Conservation (phyloP, 2,797 vertebrate genomes). For the Rhincodon typus region DNA sequence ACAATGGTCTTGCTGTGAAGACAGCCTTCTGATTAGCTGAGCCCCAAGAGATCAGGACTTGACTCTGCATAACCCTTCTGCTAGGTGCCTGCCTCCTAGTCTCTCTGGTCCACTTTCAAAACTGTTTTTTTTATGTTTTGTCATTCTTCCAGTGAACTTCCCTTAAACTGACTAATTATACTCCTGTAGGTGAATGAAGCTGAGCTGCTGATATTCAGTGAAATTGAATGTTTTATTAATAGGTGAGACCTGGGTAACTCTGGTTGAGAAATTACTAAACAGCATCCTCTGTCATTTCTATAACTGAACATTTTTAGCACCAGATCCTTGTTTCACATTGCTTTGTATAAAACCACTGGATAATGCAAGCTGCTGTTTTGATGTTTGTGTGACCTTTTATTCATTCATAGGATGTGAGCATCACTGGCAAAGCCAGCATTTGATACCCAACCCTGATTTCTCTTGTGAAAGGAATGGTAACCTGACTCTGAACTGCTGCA, state of each 20-base stretch:
- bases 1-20: background rate
- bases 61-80: background rate
- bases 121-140: background rate
- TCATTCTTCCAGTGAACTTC: background rate
- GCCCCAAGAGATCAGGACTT: background rate
- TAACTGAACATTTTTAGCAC: background rate
- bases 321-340: background rate
- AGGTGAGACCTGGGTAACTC: background rate
- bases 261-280: background rate
- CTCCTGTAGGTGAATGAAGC: background rate
- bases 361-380: background rate
- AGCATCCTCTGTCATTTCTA: background rate
- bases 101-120: background rate
- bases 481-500: too few relatives aligned
- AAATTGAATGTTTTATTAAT: background rate
- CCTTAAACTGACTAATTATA: background rate
- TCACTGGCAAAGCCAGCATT: too few relatives aligned
- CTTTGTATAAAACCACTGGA: background rate
- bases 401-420: too few relatives aligned
- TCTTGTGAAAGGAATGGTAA: too few relatives aligned
- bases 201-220: background rate
- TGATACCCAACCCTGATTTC: too few relatives aligned
- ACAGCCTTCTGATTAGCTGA: background rate
- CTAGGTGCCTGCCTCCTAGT: background rate
- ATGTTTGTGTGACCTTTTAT: background rate